Conservation (phyloP, 1,140 invertebrate species). For the Caenorhabditis brenneri region DNA sequence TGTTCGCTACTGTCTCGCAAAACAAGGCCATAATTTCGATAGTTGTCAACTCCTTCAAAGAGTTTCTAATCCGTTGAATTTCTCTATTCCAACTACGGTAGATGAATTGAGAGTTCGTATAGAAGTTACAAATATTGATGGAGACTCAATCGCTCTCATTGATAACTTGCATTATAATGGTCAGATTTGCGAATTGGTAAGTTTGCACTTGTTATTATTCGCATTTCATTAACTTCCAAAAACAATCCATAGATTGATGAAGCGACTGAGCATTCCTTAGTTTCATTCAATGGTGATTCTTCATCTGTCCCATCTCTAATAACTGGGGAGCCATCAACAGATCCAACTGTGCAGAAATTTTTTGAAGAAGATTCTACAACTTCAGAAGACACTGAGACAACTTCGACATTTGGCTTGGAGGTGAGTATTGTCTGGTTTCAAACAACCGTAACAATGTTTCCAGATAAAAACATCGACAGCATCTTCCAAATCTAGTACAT, state of each 20-base stretch:
- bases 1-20: neutral
- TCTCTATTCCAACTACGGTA: conserved; percentile 44
- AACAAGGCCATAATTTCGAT: neutral
- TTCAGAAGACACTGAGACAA: neutral
- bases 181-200: conserved; percentile 53
- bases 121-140: conserved; percentile 41
- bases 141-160: conserved; percentile 43
- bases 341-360: conserved; percentile 11
- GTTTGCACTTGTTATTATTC: neutral
- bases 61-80: conserved; percentile 37
- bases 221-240: neutral
- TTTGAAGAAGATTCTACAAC: neutral
- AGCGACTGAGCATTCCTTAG: neutral
- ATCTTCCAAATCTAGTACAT: neutral
- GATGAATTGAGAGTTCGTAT: conserved; percentile 39
- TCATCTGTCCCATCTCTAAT: neutral
- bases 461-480: neutral
- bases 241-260: neutral
- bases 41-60: neutral
- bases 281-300: neutral
- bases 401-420: neutral
- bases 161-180: conserved; percentile 53
- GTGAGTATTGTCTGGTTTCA: neutral
- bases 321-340: neutral
- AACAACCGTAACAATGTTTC: neutral